Conservation (phyloP, 2,888 invertebrate genomes). For the Ochropacha duplaris region DNA sequence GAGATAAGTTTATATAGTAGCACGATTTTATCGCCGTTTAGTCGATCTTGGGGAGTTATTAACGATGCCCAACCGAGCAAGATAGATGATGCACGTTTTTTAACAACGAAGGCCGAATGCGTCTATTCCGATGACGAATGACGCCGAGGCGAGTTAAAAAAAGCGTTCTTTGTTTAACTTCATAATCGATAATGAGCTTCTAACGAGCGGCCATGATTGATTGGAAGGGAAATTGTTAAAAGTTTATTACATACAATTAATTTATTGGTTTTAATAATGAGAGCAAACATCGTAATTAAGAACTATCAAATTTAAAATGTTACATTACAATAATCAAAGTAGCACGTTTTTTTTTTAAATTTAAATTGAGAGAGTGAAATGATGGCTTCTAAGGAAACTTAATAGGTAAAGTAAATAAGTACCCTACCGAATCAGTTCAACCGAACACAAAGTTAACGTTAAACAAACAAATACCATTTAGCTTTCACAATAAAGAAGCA, state of each 20-base stretch:
- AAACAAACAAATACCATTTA: conserved; percentile 9
- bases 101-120: conserved; percentile 29
- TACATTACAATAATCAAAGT: not conserved
- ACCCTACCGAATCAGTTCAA: too few relatives aligned
- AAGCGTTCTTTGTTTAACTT: conserved; percentile 39
- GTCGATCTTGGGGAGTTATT: conserved; percentile 49
- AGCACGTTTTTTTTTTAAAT: too few relatives aligned
- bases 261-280: conserved; percentile 2
- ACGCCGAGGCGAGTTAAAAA: conserved; percentile 30
- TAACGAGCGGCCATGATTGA: conserved; percentile 45
- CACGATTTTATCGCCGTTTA: conserved; percentile 60
- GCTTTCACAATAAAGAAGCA: not conserved
- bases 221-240: conserved; percentile 22
- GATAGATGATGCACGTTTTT: conserved; percentile 53
- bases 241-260: conserved; percentile 3
- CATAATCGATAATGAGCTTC: conserved; percentile 48
- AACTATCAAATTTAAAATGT: not conserved
- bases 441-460: conserved; percentile 16
- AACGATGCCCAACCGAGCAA: conserved; percentile 47
- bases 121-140: conserved; percentile 43
- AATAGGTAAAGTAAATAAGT: too few relatives aligned
- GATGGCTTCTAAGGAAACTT: too few relatives aligned
- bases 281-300: not conserved
- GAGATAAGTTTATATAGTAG: conserved; percentile 50
- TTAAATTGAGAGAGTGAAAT: too few relatives aligned